Evolutionary conservation across 2,888 invertebrate genomes (phyloP).

Genomic region (Acronicta leporina): DNA sequence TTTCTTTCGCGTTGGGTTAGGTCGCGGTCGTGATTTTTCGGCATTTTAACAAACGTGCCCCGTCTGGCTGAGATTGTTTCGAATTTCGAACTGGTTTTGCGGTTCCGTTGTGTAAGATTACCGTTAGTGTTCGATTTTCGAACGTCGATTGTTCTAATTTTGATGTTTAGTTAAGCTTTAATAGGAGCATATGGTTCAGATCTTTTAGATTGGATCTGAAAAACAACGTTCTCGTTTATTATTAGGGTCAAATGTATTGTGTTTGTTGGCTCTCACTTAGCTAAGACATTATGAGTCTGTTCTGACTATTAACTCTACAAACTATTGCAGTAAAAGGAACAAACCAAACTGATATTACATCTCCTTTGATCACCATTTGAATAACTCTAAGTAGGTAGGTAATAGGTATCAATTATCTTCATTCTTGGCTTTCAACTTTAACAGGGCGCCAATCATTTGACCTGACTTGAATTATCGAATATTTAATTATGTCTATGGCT

Average conservation of each 20-base stretch:
- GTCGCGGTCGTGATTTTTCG: constrained; percentile 74
- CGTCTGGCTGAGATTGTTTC: constrained; percentile 50
- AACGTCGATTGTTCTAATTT: constrained; percentile 58
- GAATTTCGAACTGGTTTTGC: constrained; percentile 63
- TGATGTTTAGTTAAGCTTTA: constrained; percentile 44
- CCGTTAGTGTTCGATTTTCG: constrained; percentile 66
- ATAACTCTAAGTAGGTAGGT: neutral
- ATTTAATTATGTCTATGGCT: too few relatives aligned
- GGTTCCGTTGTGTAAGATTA: constrained; percentile 66
- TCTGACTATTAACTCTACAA: constrained; percentile 21
- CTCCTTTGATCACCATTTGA: too few relatives aligned
- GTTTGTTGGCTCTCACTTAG: constrained; percentile 37
- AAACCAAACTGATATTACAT: constrained; percentile 3
- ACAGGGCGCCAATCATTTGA: neutral
- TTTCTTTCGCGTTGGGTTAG: constrained; percentile 85
- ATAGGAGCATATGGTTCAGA: constrained; percentile 41
- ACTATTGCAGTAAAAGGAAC: constrained; percentile 20
- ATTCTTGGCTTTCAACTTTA: neutral
- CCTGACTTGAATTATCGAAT: neutral
- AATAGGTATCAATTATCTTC: too few relatives aligned
- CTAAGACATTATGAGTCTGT: constrained; percentile 19
- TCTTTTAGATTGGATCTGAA: constrained; percentile 42
- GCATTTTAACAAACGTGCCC: constrained; percentile 48
- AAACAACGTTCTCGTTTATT: constrained; percentile 41
- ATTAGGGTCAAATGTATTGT: constrained; percentile 43